phyloP scores from a whole-genome alignment of 2,888 invertebrate genomes.

The Euclidia mi region DNA sequence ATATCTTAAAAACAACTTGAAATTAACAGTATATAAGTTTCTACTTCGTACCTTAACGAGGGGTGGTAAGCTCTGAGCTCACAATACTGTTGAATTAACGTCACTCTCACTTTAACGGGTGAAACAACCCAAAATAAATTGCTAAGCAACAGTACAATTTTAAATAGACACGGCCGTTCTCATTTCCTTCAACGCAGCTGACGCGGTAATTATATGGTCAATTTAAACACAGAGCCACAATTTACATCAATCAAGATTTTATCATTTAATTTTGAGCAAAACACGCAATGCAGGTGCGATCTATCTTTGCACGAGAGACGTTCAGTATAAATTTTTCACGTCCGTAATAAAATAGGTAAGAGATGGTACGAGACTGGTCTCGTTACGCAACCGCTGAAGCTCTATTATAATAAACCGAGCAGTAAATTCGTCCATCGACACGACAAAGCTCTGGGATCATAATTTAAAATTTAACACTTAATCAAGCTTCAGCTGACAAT shows the following conservation, averaged over 20 bases:
- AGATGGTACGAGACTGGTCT: slow-evolving; percentile 27
- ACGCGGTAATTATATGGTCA: slow-evolving; percentile 24
- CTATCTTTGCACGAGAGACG: slow-evolving; percentile 54
- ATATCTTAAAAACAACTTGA: slow-evolving; percentile 16
- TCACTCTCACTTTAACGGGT: slow-evolving; percentile 13
- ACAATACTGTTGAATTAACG: slow-evolving; percentile 9
- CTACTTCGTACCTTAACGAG: slow-evolving; percentile 25
- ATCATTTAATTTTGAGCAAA: slow-evolving; percentile 41
- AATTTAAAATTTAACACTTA: slow-evolving; percentile 87
- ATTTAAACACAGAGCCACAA: slow-evolving; percentile 30
- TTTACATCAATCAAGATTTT: slow-evolving; percentile 43
- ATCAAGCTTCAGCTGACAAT: slow-evolving; percentile 84
- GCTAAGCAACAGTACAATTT: slow-evolving; percentile 13
- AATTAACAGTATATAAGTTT: slow-evolving; percentile 22
- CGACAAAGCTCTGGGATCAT: slow-evolving; percentile 67
- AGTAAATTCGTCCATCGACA: slow-evolving; percentile 52
- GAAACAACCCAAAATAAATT: slow-evolving; percentile 19
- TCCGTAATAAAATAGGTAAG: slow-evolving; percentile 57
- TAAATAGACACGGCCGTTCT: slow-evolving; percentile 11
- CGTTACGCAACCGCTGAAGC: slow-evolving; percentile 31
- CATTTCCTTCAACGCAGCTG: slow-evolving; percentile 29
- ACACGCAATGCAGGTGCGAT: slow-evolving; percentile 64
- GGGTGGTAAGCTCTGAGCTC: slow-evolving; percentile 11
- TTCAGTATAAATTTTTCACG: slow-evolving; percentile 61
- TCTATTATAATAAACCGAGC: slow-evolving; percentile 41